A percentile compares a stretch with the other conserved stretches of the same genome.
Evolutionary conservation across 2,797 vertebrate genomes (phyloP).

Genomic region (Xerus rutilus): DNA sequence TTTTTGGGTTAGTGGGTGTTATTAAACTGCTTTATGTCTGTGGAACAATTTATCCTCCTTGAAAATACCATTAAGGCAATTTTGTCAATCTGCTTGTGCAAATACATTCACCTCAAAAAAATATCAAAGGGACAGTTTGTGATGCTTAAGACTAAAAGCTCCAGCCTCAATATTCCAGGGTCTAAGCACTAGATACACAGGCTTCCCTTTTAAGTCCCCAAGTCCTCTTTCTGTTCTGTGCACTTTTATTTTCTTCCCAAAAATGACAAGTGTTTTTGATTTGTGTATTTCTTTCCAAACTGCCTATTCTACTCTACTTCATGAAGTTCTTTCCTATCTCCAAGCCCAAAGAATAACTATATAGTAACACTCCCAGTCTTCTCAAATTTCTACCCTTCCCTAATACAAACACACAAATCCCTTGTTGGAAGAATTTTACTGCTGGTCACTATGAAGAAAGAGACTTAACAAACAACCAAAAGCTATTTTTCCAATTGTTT

Average conservation of each 20-base stretch:
- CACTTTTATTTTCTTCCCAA: constrained; percentile 35
- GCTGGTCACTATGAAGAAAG: constrained; percentile 29
- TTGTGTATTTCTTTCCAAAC: background rate
- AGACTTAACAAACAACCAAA: background rate
- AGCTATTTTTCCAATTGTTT: constrained; percentile 44
- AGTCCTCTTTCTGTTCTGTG: background rate
- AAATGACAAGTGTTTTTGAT: background rate
- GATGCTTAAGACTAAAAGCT: background rate
- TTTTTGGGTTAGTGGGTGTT: constrained; percentile 47
- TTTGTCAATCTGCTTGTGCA: constrained; percentile 40
- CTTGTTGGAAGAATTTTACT: constrained; percentile 35
- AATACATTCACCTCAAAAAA: background rate
- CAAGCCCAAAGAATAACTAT: background rate
- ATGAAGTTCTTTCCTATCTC: background rate
- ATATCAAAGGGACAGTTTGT: background rate
- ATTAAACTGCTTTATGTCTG: constrained; percentile 37
- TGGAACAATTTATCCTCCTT: constrained; percentile 4
- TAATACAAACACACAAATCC: background rate
- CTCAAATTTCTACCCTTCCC: background rate
- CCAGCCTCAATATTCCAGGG: constrained; percentile 25
- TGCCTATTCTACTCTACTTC: background rate
- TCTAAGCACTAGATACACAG: background rate
- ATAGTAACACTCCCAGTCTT: background rate
- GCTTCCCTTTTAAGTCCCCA: background rate
- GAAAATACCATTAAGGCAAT: constrained; percentile 54